Conservation (phyloP, 2,888 invertebrate genomes). For the Cremastinae sp. region DNA sequence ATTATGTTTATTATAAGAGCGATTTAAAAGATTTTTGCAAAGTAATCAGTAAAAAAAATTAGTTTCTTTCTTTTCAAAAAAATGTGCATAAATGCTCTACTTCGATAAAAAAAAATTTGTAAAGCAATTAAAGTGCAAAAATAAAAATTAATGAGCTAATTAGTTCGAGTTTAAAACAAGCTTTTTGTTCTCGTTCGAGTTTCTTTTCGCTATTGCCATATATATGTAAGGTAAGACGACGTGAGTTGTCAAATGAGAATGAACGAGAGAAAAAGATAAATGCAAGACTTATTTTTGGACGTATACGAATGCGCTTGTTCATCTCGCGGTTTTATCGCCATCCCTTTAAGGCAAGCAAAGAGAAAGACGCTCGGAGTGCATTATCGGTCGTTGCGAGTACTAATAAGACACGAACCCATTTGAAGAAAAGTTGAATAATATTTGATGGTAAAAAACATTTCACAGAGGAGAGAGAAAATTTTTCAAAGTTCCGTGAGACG, state of each 20-base stretch:
- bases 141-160: constrained; percentile 21
- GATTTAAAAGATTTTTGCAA: no score
- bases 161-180: neutral
- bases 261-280: neutral
- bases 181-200: no score
- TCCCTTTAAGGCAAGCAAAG: constrained; percentile 30
- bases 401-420: constrained; percentile 44
- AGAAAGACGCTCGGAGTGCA: neutral
- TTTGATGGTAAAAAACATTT: constrained; percentile 43
- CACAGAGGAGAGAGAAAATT: constrained; percentile 16
- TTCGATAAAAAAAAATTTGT: neutral
- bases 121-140: neutral
- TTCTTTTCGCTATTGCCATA: no score
- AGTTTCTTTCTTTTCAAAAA: no score
- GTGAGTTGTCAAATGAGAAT: no score
- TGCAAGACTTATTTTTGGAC: constrained; percentile 17
- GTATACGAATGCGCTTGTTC: constrained; percentile 5
- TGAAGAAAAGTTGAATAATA: neutral
- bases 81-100: no score
- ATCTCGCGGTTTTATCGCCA: constrained; percentile 27
- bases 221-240: no score
- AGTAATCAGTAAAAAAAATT: no score
- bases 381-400: constrained; percentile 31
- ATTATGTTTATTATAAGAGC: no score
- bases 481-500: no score